phyloP scores from a whole-genome alignment of 2,888 invertebrate species.

The Chrysolina oricalcia region DNA sequence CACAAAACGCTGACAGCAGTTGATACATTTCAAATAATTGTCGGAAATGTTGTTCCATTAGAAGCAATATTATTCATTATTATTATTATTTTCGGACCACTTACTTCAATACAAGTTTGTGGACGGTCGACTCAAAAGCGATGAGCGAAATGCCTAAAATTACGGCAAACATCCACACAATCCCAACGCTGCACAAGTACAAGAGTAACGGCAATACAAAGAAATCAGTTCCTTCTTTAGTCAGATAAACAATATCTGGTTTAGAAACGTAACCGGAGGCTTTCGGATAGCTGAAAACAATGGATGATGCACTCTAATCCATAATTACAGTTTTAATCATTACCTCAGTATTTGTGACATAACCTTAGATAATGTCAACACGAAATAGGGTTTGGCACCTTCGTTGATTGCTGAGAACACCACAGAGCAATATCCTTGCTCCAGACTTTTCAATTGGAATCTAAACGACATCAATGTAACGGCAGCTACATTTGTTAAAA shows the following conservation, averaged over 20 bases:
- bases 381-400: conserved; percentile 76
- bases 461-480: conserved; percentile 78
- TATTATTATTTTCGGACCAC: conserved; percentile 27
- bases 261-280: conserved; percentile 55
- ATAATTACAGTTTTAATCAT: background rate
- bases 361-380: conserved; percentile 74
- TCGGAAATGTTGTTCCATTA: too few relatives aligned
- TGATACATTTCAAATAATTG: background rate
- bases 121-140: conserved; percentile 81
- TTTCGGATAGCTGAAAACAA: conserved; percentile 26
- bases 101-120: conserved; percentile 80
- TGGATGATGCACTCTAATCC: too few relatives aligned
- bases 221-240: conserved; percentile 68
- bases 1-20: too few relatives aligned
- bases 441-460: conserved; percentile 72
- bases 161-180: conserved; percentile 75
- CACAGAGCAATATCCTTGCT: conserved; percentile 65
- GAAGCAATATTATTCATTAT: too few relatives aligned
- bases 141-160: conserved; percentile 75
- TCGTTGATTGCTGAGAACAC: conserved; percentile 76
- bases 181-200: conserved; percentile 78
- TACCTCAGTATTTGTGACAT: conserved; percentile 70
- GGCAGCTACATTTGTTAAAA: conserved; percentile 80
- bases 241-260: conserved; percentile 64
- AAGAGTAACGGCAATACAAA: conserved; percentile 76